Evolutionary conservation across 2,888 invertebrate genomes (phyloP), one percentile per base, ranked within the genome.

Genomic region (Stictocephala bisonia): DNA sequence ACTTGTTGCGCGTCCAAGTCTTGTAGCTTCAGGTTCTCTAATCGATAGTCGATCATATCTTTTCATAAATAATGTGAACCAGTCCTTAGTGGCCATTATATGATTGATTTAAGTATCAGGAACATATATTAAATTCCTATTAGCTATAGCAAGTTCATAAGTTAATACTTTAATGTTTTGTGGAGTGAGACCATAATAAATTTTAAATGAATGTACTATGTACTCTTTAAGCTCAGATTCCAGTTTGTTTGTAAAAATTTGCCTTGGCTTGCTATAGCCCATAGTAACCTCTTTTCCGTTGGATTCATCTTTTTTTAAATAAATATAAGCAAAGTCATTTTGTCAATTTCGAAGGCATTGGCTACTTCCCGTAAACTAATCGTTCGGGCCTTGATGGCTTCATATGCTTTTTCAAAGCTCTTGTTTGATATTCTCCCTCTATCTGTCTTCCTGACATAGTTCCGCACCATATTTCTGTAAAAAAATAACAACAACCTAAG

Each of bases 391-490:
- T 64, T 35, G 13, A 64, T 31, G 3, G 26, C 35, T 13, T 24
- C 35, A 35, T 40, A 64, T 2, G 40, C 40, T 35, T 13, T 18
- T 27, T 40, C 40, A 18, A 40, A 40, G 2, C 2, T 40, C 22
- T 40, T 2, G 13, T 3, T 22, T n/a, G 40, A 22, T 22, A 35
- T 64, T 20, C 22, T 64, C n/a, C 35, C 40, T 64, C 40, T 3
- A 40, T 64, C 40, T 3, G 64, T 40, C 40, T 64, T 64, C 35
- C 40, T 2, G 15, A 11, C 35, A 3, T 29, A 64, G 40, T 40
- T 40, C 40, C 64, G 40, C 64, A 64, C 64, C 35, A 64, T 64
- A 22, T 64, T 35, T 27, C 40, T 64, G 64, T 64, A 64, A 64
- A 35, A 60, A 64, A 35, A 40, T n/a, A 15, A 18, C 29, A 64